Evolutionary conservation across 2,888 invertebrate genomes (phyloP), one percentile per base, ranked within the genome.

Genomic region (Drosophila nigricruria): DNA sequence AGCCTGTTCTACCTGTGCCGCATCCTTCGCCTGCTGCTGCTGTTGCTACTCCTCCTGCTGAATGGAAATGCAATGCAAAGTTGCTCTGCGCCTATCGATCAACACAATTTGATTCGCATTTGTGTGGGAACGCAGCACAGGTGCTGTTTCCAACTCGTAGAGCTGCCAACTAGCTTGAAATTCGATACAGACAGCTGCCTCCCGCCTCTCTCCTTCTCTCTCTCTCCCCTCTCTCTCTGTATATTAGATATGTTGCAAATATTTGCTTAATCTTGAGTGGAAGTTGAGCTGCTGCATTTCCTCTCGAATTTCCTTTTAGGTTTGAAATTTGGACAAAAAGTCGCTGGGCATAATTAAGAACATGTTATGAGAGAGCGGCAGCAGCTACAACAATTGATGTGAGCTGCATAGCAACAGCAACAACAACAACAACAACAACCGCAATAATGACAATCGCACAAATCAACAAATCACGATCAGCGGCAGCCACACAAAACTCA

Each of bases 391-490:
- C 23, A 30, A 23, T 45, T 30, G 43, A 53, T 50, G 49, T 36
- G 61, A 43, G 38, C 27, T 54, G 68, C 69, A 56, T 30, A 36
- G 42, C 50, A 52, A 45, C 32, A 45, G 43, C 32, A 42, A 20
- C 30, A 30, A 9, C 42, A 56, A 25, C 56, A 66, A 16, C 42
- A 42, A 23, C 56, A 70, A 40, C 62, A 60, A 45, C 68, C 50
- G 58, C 62, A 79, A 68, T 68, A 72, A 77, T 64, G 54, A 59
- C 86, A 73, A 82, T 79, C 67, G 78, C 86, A 88, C 79, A 85
- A 86, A 85, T 88, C 84, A 83, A 82, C 88, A 83, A 88, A 88
- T 86, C 84, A 85, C 84, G 85, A 85, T 80, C 89, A 71, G 56
- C 64, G 71, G 57, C 53, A 53, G 45, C 49, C 32, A 43, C 53